phyloP scores from a whole-genome alignment of 2,888 invertebrate species.

The Sthenelais limicola region DNA sequence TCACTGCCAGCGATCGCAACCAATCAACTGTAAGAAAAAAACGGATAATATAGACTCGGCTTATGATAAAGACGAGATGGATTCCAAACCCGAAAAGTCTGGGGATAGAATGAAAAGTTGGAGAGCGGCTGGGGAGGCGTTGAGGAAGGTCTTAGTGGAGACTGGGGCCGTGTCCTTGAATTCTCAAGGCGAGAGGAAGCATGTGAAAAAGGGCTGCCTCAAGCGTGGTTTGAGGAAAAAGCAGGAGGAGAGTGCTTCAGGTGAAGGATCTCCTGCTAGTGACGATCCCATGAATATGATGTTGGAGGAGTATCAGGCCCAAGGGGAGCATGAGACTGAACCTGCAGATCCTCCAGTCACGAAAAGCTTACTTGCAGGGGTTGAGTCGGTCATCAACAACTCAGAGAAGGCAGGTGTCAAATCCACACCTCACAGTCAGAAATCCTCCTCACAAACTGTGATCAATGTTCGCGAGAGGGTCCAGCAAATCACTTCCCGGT shows the following conservation, averaged over 20 bases:
- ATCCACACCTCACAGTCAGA: neutral
- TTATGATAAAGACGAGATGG: neutral
- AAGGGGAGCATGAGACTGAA: too few species aligned
- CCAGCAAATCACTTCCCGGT: conserved; percentile 28
- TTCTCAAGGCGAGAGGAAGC: neutral
- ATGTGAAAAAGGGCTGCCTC: conserved; percentile 7
- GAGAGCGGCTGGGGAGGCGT: conserved; percentile 37
- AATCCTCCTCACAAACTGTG: neutral
- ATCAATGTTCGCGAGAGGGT: conserved; percentile 33
- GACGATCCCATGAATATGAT: conserved; percentile 38
- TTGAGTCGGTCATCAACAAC: conserved; percentile 28
- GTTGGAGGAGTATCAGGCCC: conserved; percentile 34
- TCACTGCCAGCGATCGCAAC: conserved; percentile 5
- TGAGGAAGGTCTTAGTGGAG: conserved; percentile 31
- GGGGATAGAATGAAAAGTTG: conserved; percentile 33
- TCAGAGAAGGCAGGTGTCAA: neutral
- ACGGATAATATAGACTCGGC: neutral
- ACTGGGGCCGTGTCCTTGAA: neutral
- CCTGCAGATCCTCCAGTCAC: neutral
- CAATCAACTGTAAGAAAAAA: neutral
- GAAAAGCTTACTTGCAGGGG: conserved; percentile 5
- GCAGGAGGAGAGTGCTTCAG: neutral
- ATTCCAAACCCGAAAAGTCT: neutral
- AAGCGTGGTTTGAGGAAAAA: conserved; percentile 25
- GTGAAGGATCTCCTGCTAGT: neutral